Evolutionary conservation across 2,797 vertebrate species (phyloP).

Genomic region (Enteromius treurensis): DNA sequence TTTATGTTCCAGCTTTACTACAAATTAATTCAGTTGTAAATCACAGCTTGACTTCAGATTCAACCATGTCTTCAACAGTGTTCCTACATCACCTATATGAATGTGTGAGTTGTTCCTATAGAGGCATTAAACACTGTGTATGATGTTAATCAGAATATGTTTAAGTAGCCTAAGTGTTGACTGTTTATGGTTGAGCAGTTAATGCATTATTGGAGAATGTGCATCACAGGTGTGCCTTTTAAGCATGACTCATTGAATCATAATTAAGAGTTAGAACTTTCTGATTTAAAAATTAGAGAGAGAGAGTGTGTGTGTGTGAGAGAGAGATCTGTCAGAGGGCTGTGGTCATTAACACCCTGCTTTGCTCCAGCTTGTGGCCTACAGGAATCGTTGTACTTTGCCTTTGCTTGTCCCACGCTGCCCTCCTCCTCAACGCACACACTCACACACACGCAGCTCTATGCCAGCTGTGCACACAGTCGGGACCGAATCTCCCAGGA

Average conservation of each 20-base stretch:
- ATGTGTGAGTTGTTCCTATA: background rate
- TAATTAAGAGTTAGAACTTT: background rate
- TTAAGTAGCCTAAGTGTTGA: background rate
- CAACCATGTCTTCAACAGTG: background rate
- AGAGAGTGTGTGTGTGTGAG: background rate
- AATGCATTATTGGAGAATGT: background rate
- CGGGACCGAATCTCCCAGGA: background rate
- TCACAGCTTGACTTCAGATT: background rate
- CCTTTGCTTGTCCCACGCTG: background rate
- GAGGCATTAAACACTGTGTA: background rate
- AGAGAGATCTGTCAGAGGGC: conserved; percentile 56
- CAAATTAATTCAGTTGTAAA: conserved; percentile 20
- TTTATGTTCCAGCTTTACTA: conserved; percentile 9
- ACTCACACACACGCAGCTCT: background rate
- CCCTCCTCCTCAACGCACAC: conserved; percentile 17
- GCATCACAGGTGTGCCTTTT: background rate
- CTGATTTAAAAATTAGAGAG: background rate
- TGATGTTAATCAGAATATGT: background rate
- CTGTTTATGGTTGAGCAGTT: background rate
- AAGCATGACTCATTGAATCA: background rate
- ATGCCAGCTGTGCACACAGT: conserved; percentile 11
- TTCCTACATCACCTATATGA: background rate
- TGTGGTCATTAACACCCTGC: conserved; percentile 54
- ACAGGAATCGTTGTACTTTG: conserved; percentile 25
- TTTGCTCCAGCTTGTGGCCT: conserved; percentile 33